Evolutionary conservation across 2,113 vertebrate genomes (phyloP).

Genomic region (Suncus etruscus): DNA sequence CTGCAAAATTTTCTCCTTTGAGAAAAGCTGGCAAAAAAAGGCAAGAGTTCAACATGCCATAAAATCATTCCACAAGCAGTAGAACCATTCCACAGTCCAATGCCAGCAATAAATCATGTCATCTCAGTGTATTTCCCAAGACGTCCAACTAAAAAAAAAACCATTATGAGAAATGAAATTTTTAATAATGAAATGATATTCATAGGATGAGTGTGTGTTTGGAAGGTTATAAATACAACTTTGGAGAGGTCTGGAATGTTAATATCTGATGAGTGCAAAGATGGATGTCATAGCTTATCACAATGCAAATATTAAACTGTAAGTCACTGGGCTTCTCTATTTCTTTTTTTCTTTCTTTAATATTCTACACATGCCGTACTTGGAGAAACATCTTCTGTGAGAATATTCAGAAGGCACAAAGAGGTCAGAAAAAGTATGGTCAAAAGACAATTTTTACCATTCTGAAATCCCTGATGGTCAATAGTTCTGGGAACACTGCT

Average conservation of each 20-base stretch:
- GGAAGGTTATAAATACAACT: constrained; percentile 10
- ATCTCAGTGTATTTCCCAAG: background rate
- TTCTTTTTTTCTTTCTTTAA: constrained; percentile 5
- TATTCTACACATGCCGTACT: background rate
- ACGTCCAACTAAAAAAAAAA: constrained; percentile 23
- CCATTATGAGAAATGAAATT: constrained; percentile 67
- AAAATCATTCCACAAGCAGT: constrained; percentile 48
- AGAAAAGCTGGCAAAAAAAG: constrained; percentile 44
- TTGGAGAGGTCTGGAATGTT: constrained; percentile 33
- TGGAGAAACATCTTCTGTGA: background rate
- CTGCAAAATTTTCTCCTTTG: background rate
- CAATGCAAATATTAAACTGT: constrained; percentile 55
- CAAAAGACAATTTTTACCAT: background rate
- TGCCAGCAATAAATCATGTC: constrained; percentile 60
- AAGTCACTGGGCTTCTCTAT: background rate
- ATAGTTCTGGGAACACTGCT: background rate
- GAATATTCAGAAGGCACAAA: background rate
- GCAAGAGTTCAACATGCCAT: constrained; percentile 6
- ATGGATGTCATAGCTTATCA: constrained; percentile 22
- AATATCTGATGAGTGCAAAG: constrained; percentile 50
- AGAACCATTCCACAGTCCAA: too few species aligned
- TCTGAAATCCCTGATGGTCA: background rate
- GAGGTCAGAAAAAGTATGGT: background rate
- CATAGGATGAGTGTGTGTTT: background rate
- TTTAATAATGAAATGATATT: constrained; percentile 62